Evolutionary conservation across 2,797 vertebrate genomes (phyloP), one percentile per base, ranked within the genome.

Genomic region (Cheirogaleus major): DNA sequence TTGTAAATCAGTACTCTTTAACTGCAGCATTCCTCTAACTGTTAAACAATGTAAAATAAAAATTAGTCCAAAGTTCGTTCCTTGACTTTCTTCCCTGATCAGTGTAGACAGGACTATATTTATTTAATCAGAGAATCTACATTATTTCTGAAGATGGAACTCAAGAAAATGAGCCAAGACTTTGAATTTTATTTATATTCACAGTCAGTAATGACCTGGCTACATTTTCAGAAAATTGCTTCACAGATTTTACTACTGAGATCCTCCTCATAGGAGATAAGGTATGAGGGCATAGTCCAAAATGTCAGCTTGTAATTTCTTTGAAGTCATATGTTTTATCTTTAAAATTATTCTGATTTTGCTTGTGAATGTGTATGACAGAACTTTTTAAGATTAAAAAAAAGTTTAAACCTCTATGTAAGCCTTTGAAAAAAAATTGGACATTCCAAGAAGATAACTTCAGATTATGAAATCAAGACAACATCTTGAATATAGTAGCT

Each of bases 11-110:
- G 65, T 87, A 79, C 22, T 78, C n/a, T 90, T 93, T 91, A 55
- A 90, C 83, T 87, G 45, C 20, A 85, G 32, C 84, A 70, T 96
- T 95, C 67, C 76, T 96, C n/a, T 88, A 10, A 91, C 86, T 84
- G 73, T 87, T 94, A 95, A 96, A 93, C 79, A 91, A 14, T 90
- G 35, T 87, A 73, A 97, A 95, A 93, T 94, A 85, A 89, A 95
- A 89, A 52, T 70, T 93, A 95, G 83, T 83, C 59, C 69, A 75
- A 35, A 91, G 72, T 92, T 90, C 38, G 84, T 95, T 84, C 25
- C 43, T 85, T 96, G 83, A 80, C 88, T 91, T 92, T 52, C 83
- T 92, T 92, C 59, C 87, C 87, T 93, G n/a, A 41, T 89, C 73
- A 94, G 17, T 89, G 72, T 67, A 90, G 82, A 55, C 32, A 93